Evolutionary conservation across 2,113 vertebrate species (phyloP).

Genomic region (Tupaia tana): DNA sequence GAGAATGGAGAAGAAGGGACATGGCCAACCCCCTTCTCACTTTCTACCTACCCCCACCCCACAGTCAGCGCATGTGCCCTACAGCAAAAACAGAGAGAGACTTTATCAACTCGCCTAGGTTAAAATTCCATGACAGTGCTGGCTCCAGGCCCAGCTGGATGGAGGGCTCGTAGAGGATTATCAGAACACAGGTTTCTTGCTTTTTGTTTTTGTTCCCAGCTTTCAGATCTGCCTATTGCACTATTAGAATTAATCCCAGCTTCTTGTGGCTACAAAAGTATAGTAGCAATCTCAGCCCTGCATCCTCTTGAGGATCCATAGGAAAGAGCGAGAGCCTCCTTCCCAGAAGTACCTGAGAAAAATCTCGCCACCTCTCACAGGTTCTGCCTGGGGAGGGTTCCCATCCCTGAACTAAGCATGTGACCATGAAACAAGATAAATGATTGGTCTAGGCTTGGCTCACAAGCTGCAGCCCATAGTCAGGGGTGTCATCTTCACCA

Average conservation of each 20-base stretch:
- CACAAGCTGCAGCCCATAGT: neutral
- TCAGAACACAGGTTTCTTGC: neutral
- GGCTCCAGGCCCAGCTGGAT: neutral
- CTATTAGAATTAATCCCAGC: neutral
- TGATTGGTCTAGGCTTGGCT: neutral
- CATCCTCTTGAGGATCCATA: neutral
- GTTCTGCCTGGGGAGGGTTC: neutral
- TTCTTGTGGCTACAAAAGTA: neutral
- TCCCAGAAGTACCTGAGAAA: neutral
- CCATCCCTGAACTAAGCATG: neutral
- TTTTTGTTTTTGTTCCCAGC: neutral
- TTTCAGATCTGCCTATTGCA: neutral
- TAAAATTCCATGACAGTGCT: neutral
- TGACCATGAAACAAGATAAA: neutral
- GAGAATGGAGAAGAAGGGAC: too few species aligned
- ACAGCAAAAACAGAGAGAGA: neutral
- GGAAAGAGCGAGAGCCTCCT: neutral
- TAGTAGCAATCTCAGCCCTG: neutral
- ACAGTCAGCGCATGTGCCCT: too few species aligned
- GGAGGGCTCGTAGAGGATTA: neutral
- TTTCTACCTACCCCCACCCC: too few species aligned
- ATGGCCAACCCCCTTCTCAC: too few species aligned
- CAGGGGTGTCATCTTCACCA: neutral
- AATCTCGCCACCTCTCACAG: neutral
- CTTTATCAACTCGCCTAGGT: neutral